Evolutionary conservation across 1,140 invertebrate species (phyloP).

Genomic region (Drosophila lini): DNA sequence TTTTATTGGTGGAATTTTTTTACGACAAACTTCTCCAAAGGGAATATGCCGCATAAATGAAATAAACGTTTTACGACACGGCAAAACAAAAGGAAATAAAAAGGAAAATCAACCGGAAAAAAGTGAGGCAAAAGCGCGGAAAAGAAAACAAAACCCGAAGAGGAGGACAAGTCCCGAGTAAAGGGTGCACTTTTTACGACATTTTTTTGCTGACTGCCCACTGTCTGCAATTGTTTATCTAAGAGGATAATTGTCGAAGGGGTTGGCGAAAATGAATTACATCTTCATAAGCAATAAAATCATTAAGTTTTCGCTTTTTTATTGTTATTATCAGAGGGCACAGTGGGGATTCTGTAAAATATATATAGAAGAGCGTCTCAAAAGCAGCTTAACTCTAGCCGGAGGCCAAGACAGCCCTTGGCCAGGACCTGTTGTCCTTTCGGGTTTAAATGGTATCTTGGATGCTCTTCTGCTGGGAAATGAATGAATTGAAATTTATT

Average conservation of each 20-base stretch:
- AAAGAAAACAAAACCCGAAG: conserved; percentile 68
- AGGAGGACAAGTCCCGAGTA: background rate
- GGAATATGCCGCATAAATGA: conserved; percentile 78
- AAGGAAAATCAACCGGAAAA: conserved; percentile 52
- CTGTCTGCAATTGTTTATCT: conserved; percentile 77
- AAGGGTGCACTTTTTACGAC: conserved; percentile 57
- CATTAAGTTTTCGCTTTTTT: conserved; percentile 69
- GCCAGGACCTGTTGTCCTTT: conserved; percentile 41
- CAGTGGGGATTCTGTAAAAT: conserved; percentile 2
- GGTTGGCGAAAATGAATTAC: conserved; percentile 76
- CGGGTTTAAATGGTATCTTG: background rate
- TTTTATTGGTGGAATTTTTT: conserved; percentile 70
- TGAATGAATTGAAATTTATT: conserved; percentile 13
- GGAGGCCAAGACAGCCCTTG: conserved; percentile 10
- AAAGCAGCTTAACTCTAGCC: conserved; percentile 38
- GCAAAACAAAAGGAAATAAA: conserved; percentile 50
- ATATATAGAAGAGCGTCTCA: conserved; percentile 31
- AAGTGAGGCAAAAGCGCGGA: conserved; percentile 63
- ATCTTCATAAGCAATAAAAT: conserved; percentile 82
- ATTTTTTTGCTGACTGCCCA: conserved; percentile 37
- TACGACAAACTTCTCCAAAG: conserved; percentile 68
- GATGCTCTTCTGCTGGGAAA: conserved; percentile 11
- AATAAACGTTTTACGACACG: conserved; percentile 79
- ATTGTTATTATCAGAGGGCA: conserved; percentile 57
- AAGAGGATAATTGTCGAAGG: conserved; percentile 77